Conservation (phyloP, 2,113 vertebrate species). For the Gobiocypris rarus region DNA sequence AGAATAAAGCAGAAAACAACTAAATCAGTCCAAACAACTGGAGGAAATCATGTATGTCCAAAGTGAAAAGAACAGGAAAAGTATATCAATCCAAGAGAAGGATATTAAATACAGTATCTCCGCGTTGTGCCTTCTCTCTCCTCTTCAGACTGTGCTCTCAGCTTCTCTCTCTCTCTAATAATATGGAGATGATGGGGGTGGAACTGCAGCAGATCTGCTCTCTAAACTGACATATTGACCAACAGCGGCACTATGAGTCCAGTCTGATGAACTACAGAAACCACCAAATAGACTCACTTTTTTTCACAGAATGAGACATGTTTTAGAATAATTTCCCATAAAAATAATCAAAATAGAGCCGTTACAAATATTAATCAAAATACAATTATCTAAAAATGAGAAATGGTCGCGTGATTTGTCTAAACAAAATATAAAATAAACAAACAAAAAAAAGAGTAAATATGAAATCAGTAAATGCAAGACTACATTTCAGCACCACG, state of each 20-base stretch:
- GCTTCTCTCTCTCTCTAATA: slow-evolving; percentile 30
- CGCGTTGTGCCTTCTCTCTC: background rate
- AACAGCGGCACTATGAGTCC: slow-evolving; percentile 88
- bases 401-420: background rate
- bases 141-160: slow-evolving; percentile 16
- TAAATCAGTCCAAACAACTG: background rate
- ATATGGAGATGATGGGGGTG: slow-evolving; percentile 37
- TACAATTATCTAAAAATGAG: rapidly evolving
- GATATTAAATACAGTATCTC: background rate
- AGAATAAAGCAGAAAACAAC: background rate
- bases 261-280: slow-evolving; percentile 75
- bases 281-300: background rate
- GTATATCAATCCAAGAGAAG: background rate
- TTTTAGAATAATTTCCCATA: no score
- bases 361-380: background rate
- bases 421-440: no score
- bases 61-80: background rate
- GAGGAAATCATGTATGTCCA: no score
- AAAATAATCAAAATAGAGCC: no score
- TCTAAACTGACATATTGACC: slow-evolving; percentile 68
- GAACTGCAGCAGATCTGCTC: slow-evolving; percentile 41
- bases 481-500: no score
- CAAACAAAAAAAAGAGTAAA: no score
- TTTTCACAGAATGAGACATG: background rate
- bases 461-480: no score